A percentile compares a stretch with the other conserved stretches of the same genome.
These are phyloP conservation scores for Baryphthengus martii DNA, from an alignment of 2,113 vertebrate species.

Conservation along the genomic window DNA sequence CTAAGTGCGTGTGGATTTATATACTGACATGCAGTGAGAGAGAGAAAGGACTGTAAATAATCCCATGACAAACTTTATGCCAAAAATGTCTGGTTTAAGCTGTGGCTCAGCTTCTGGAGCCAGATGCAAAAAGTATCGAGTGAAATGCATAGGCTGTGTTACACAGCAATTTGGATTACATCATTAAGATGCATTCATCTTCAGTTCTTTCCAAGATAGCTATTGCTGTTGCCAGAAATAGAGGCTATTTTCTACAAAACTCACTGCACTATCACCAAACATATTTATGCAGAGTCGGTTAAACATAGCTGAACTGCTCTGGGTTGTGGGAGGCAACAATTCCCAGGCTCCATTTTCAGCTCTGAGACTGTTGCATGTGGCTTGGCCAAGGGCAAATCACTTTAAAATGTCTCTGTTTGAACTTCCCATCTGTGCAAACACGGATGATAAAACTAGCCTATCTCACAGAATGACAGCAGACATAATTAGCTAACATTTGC, in stretches of 20 bases:
- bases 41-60: background rate
- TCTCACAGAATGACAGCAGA: background rate
- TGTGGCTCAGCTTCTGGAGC: background rate
- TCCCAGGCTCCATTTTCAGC: background rate
- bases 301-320: background rate
- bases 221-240: background rate
- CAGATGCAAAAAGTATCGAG: background rate
- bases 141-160: background rate
- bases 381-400: background rate
- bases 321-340: background rate
- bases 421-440: slow-evolving; percentile 30
- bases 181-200: background rate
- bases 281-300: background rate
- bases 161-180: background rate
- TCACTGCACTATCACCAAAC: background rate
- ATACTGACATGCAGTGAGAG: background rate
- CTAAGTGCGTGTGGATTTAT: background rate
- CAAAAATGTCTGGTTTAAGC: background rate
- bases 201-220: background rate
- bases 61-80: background rate
- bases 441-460: background rate
- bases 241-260: background rate
- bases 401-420: background rate
- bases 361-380: background rate
- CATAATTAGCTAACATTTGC: slow-evolving; percentile 22